phyloP scores from a whole-genome alignment of 2,797 vertebrate species.

The Typhlichthys eigenmanni region DNA sequence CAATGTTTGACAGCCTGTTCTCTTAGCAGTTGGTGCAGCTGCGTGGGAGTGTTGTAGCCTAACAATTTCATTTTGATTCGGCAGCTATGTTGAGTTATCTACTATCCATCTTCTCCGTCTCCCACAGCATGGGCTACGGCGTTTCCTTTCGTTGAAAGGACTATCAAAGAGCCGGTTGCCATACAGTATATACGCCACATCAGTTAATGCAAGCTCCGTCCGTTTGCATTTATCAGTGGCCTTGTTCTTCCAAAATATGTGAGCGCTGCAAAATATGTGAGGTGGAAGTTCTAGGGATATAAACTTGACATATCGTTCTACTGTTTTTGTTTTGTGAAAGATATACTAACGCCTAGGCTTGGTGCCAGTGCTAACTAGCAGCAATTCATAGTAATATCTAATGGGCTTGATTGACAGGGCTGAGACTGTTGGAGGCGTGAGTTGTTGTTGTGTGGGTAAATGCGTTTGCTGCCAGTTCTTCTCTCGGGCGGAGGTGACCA shows the following conservation, averaged over 20 bases:
- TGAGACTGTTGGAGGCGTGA: slow-evolving; percentile 32
- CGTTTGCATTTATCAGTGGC: slow-evolving; percentile 64
- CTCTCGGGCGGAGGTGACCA: slow-evolving; percentile 69
- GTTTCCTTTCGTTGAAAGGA: slow-evolving; percentile 56
- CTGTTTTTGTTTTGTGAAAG: slow-evolving; percentile 65
- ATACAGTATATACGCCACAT: slow-evolving; percentile 38
- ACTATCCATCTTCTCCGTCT: slow-evolving; percentile 40
- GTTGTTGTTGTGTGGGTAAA: slow-evolving; percentile 50
- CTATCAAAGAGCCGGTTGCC: slow-evolving; percentile 38
- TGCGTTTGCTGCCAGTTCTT: slow-evolving; percentile 74
- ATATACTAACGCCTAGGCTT: slow-evolving; percentile 67
- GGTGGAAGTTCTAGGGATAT: slow-evolving; percentile 68
- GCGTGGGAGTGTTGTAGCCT: slow-evolving; percentile 60
- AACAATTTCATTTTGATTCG: slow-evolving; percentile 65
- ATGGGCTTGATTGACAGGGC: slow-evolving; percentile 70
- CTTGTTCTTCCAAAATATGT: slow-evolving; percentile 68
- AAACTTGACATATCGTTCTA: slow-evolving; percentile 71
- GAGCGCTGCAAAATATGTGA: slow-evolving; percentile 43
- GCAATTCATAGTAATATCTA: slow-evolving; percentile 70
- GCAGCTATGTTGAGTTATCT: slow-evolving; percentile 53
- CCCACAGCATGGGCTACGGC: slow-evolving; percentile 33
- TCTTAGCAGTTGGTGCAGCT: slow-evolving; percentile 52
- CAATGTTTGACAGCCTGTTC: slow-evolving; percentile 59
- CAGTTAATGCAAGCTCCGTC: slow-evolving; percentile 60
- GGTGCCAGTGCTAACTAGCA: slow-evolving; percentile 68